Base-by-base conservation (phyloP, 2,797 vertebrate genomes). In the Acanthurus lineatus region DNA sequence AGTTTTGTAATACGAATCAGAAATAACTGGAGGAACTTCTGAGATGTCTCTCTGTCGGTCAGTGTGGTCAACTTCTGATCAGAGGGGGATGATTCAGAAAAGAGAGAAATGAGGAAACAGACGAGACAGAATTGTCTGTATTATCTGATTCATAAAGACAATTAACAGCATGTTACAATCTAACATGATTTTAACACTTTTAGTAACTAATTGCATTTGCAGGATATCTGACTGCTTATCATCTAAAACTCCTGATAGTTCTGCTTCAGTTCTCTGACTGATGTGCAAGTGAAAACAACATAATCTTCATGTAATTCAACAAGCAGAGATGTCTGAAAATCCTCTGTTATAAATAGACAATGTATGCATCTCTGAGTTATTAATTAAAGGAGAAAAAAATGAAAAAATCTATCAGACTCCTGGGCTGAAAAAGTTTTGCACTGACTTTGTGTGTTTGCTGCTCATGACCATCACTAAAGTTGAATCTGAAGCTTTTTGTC, bases 131-230 rank as follows among this genome's bases (percentile, higher is more conserved):
- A 45, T 58, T 62, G 83, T 77, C 69, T 81, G 78, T 76, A 44
- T 84, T 79, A 90, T 71, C 75, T 83, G 70, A 90, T 85, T 82
- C 82, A 87, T 74, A 86, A 88, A 88, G 83, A 74, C 53, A 92
- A 92, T 87, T 80, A 90, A 89, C 77, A 82, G 76, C 73, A 77
- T 88, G 79, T 89, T 54, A 72, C 52, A 74, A 71, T 86, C 49
- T 80, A 81, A 90, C 77, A 56, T 75, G 82, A 92, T 93, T 92
- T 90, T 85, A 81, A 91, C 82, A 85, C 60, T 70, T 82, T 87
- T 74, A 86, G 88, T 82, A 86, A 88, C 59, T 85, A 45, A 89
- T 79, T 79, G 72, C n/a, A 83, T 82, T 88, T 82, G 58, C 80
- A 86, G 49, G 72, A 38, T 82, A 82, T 89, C 88, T 84, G 66